Conservation (phyloP, 1,140 invertebrate species). For the Gonioctena quinquepunctata region DNA sequence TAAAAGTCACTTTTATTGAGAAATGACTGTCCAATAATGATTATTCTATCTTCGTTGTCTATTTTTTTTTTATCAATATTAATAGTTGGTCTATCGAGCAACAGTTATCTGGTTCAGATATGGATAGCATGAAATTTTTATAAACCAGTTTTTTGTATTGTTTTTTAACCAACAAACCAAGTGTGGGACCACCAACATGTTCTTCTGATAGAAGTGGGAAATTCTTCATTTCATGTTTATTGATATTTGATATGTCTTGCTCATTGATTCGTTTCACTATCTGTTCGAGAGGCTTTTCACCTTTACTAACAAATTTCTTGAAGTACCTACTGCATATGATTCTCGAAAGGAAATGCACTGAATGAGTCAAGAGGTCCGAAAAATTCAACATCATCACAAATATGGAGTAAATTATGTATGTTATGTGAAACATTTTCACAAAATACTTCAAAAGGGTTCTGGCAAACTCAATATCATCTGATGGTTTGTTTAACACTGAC, state of each 20-base stretch:
- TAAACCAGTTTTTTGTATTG: too few species aligned
- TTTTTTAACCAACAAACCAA: too few species aligned
- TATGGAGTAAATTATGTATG: conserved; percentile 18
- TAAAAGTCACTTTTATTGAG: not conserved
- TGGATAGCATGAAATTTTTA: too few species aligned
- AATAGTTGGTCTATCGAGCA: too few species aligned
- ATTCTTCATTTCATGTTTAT: not conserved
- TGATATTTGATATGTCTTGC: not conserved
- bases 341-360: conserved; percentile 25
- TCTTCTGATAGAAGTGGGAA: too few species aligned
- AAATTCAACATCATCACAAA: conserved; percentile 12
- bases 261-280: not conserved
- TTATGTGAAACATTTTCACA: conserved; percentile 16
- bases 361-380: conserved; percentile 22
- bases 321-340: conserved; percentile 16
- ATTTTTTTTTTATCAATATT: too few species aligned
- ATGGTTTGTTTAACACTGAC: not conserved
- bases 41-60: not conserved
- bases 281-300: too few species aligned
- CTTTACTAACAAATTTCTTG: not conserved
- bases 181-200: too few species aligned
- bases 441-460: conserved; percentile 12
- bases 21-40: not conserved
- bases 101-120: too few species aligned
- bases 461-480: conserved; percentile 4